Evolutionary conservation across 1,140 invertebrate species (phyloP), one percentile per base, ranked within the genome.

Genomic region (Ectropis grisescens): DNA sequence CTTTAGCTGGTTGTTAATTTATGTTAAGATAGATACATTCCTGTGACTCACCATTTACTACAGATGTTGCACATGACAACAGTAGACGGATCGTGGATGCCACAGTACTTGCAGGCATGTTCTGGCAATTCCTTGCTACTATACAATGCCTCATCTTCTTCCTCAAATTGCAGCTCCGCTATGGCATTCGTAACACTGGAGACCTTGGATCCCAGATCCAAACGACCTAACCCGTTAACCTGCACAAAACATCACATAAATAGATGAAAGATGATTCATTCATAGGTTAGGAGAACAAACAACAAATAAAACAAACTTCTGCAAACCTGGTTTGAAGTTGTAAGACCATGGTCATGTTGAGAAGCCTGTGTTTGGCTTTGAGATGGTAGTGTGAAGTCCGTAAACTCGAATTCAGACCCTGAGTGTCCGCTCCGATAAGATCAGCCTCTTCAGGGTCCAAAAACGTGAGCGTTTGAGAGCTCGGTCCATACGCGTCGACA

Each of bases 41-140:
- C n/a, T n/a, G n/a, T n/a, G n/a, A 49, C 70, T 71, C 49, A 83
- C 98, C 98, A 99, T 72, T 98, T 98, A 55, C 97, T 97, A 67
- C 98, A 99, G 24, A 95, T 88, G 74, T 98, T 98, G 75, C 98
- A 99, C 90, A 96, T 95, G 11, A 99, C 96, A 16, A 99, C 97
- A 51, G 94, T 97, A 38, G 93, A 90, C 1, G 97, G 97, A 71
- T 99, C 98, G 83, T 98, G 96, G 48, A 99, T 97, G 29, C 97
- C 97, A 84, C 98, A 99, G 68, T 99, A 98, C 85, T 96, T 95
- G 85, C 97, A 99, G 0, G 96, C 96, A 88, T 97, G 95, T 39
- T 93, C 90, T 8, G 97, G 94, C 30, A 96, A 80, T 69, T 96
- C 94, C 70, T 92, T 85, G 47, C 92, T 94, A 58, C 91, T 94